Evolutionary conservation across 2,797 vertebrate genomes (phyloP).

Genomic region (Benthosema pterotum): DNA sequence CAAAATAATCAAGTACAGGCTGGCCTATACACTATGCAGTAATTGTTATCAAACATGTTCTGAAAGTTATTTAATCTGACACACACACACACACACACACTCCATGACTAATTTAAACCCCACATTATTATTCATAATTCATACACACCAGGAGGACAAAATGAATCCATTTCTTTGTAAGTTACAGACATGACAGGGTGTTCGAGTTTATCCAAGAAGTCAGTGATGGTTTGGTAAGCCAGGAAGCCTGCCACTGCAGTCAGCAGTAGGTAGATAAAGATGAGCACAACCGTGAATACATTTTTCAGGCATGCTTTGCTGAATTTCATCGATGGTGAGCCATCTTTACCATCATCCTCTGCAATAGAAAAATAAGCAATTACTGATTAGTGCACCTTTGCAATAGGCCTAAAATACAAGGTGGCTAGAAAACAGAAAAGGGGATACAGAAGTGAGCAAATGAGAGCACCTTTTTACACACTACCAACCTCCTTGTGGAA

Average conservation of each 20-base stretch:
- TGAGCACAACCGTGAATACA: conserved; percentile 90
- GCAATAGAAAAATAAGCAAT: background rate
- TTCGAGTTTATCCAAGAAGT: conserved; percentile 92
- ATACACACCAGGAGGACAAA: conserved; percentile 87
- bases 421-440: no score
- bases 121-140: background rate
- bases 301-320: conserved; percentile 95
- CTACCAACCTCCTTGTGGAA: no score
- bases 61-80: no score
- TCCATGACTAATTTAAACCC: no score
- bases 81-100: no score
- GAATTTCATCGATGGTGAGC: conserved; percentile 75
- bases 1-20: no score
- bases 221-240: conserved; percentile 95
- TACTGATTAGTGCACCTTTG: background rate
- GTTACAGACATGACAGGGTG: conserved; percentile 97
- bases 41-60: no score
- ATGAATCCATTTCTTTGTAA: conserved; percentile 91
- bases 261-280: conserved; percentile 93
- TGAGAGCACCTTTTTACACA: no score
- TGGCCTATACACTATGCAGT: no score
- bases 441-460: no score
- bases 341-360: conserved; percentile 79
- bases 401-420: no score
- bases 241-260: conserved; percentile 91